phyloP scores from a whole-genome alignment of 2,113 vertebrate genomes.

The Scopus umbretta region DNA sequence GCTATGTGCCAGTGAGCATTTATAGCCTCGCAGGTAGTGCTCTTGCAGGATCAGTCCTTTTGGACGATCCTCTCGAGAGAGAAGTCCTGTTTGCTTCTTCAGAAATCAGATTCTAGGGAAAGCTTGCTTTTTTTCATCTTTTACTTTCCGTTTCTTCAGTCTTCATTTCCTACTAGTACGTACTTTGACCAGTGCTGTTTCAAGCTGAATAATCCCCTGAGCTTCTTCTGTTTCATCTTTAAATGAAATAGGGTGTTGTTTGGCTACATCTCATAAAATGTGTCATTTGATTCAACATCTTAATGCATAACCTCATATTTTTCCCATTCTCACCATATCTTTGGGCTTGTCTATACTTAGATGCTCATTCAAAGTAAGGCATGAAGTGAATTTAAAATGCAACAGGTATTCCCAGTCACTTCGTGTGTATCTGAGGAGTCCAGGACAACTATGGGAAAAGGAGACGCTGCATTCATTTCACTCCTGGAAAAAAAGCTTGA shows the following conservation, averaged over 20 bases:
- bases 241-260: not conserved
- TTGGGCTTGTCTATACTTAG: not conserved
- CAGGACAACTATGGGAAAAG: not conserved
- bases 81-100: not conserved
- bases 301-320: not conserved
- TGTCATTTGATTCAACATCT: not conserved
- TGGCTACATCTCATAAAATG: not conserved
- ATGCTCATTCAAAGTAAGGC: not conserved
- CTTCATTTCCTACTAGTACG: not conserved
- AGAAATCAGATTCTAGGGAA: not conserved
- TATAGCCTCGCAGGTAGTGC: not conserved
- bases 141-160: not conserved
- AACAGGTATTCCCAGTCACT: not conserved
- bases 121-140: not conserved
- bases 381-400: not conserved
- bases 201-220: not conserved
- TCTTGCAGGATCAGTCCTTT: not conserved
- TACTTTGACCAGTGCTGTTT: not conserved
- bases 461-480: not conserved
- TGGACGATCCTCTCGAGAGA: not conserved
- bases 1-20: accelerated
- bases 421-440: not conserved
- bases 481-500: not conserved
- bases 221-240: not conserved
- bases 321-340: not conserved